These are phyloP conservation scores for Branchellion lobata DNA, from an alignment of 2,888 invertebrate species.

Conservation along the genomic window DNA sequence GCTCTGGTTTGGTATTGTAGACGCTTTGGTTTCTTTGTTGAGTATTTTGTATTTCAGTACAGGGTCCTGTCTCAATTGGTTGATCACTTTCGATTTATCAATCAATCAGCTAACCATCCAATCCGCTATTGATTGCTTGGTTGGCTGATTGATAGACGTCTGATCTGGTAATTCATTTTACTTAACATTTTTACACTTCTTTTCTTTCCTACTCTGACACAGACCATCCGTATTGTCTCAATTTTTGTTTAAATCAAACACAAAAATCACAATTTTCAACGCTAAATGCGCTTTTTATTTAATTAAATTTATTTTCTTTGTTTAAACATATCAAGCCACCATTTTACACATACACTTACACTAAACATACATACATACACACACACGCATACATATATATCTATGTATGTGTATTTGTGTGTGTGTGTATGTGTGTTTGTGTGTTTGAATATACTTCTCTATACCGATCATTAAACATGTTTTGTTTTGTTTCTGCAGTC, in stretches of 20 bases:
- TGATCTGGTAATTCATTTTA: too few relatives aligned
- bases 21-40: not conserved
- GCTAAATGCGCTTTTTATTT: not conserved
- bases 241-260: too few relatives aligned
- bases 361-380: too few relatives aligned
- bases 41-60: constrained; percentile 18
- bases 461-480: not conserved
- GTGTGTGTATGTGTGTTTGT: too few relatives aligned
- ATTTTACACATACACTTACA: too few relatives aligned
- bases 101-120: too few relatives aligned
- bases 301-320: constrained; percentile 23
- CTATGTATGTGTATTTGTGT: too few relatives aligned
- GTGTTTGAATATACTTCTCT: not conserved
- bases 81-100: too few relatives aligned
- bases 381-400: too few relatives aligned
- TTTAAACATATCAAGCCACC: constrained; percentile 10
- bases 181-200: too few relatives aligned
- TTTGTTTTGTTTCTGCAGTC: constrained; percentile 21
- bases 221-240: not conserved
- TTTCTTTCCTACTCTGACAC: too few relatives aligned
- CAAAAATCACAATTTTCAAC: too few relatives aligned
- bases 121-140: not conserved
- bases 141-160: not conserved
- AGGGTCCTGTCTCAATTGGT: not conserved
- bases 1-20: not conserved